Evolutionary conservation across 2,888 invertebrate species (phyloP).

Genomic region (Tetropium fuscum): DNA sequence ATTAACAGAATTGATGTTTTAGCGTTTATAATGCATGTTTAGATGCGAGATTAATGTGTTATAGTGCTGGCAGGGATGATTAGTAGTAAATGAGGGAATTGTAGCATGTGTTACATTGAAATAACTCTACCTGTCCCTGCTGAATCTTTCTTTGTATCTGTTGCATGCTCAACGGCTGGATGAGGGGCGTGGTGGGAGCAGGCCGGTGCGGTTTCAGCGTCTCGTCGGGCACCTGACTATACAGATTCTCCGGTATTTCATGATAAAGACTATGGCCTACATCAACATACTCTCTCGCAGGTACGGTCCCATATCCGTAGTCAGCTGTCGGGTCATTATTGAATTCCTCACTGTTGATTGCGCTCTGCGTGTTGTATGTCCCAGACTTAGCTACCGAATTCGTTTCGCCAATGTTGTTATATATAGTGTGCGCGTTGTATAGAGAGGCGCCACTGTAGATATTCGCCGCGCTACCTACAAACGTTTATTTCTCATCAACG

Average conservation of each 20-base stretch:
- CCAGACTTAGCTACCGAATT: conserved; percentile 1
- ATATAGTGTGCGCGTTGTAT: conserved; percentile 27
- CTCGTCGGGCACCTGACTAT: conserved; percentile 61
- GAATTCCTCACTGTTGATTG: conserved; percentile 9
- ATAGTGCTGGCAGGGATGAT: too few species aligned
- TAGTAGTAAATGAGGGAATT: too few species aligned
- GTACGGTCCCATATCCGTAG: conserved; percentile 46
- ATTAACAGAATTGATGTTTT: too few species aligned
- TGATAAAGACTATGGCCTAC: conserved; percentile 57
- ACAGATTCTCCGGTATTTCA: conserved; percentile 63
- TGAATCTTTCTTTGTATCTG: conserved; percentile 64
- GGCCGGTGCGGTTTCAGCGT: conserved; percentile 63
- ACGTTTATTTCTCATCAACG: too few species aligned
- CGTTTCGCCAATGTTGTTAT: conserved; percentile 26
- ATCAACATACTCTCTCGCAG: conserved; percentile 42
- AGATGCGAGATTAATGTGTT: too few species aligned
- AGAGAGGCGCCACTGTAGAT: conserved; percentile 12
- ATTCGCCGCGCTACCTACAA: conserved; percentile 12
- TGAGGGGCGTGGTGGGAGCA: conserved; percentile 62
- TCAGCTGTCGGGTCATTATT: too few species aligned
- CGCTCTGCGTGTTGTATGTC: conserved; percentile 1
- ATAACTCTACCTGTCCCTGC: conserved; percentile 61
- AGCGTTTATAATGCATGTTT: too few species aligned
- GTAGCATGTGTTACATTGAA: too few species aligned
- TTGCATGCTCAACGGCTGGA: conserved; percentile 64